phyloP scores from a whole-genome alignment of 2,113 vertebrate species.

The Aplodontia rufa region DNA sequence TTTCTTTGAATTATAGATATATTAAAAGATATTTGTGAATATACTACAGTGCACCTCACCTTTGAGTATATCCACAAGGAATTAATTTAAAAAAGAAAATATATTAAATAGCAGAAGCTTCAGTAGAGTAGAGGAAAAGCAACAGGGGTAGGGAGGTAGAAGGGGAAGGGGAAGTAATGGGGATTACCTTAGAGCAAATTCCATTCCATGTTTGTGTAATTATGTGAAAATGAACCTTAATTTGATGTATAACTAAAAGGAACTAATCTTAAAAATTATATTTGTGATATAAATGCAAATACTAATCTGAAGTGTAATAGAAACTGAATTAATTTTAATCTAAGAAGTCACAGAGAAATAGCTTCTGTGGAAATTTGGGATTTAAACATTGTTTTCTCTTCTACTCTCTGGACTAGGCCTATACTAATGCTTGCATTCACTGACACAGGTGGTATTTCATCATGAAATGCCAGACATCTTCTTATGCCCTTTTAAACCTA shows the following conservation, averaged over 20 bases:
- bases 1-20: not conserved
- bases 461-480: not conserved
- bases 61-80: too few relatives aligned
- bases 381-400: not conserved
- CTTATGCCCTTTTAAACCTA: not conserved
- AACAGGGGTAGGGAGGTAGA: too few relatives aligned
- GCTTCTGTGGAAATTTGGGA: not conserved
- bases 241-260: too few relatives aligned
- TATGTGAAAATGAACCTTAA: too few relatives aligned
- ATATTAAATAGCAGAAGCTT: too few relatives aligned
- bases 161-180: too few relatives aligned
- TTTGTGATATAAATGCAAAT: not conserved
- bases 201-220: too few relatives aligned
- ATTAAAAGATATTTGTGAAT: not conserved
- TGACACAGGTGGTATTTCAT: not conserved
- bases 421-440: not conserved
- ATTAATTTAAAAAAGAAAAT: too few relatives aligned
- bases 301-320: not conserved
- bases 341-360: not conserved
- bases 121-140: too few relatives aligned
- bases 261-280: too few relatives aligned
- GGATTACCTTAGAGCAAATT: too few relatives aligned
- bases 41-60: too few relatives aligned
- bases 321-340: not conserved
- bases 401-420: not conserved